These are phyloP conservation scores for Antechinus stuartii DNA, from an alignment of 2,113 vertebrate genomes.

Conservation along the genomic window DNA sequence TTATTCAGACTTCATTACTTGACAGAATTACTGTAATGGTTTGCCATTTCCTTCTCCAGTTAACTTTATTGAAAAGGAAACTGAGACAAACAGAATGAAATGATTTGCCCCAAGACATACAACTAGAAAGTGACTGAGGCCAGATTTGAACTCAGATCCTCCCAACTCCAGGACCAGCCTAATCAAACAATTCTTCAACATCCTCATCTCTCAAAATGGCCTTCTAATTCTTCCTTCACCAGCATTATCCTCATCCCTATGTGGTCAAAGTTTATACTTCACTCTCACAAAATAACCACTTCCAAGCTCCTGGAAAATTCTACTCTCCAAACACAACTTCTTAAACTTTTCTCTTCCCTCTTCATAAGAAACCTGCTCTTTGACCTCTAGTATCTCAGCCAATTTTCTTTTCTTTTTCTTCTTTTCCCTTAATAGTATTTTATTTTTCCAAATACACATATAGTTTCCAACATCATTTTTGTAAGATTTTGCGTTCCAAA, in stretches of 20 bases:
- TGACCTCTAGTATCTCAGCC: background rate
- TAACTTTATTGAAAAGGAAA: no score
- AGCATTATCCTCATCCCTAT: background rate
- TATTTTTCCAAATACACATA: no score
- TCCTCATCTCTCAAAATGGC: background rate
- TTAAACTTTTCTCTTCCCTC: background rate
- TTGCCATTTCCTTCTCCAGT: no score
- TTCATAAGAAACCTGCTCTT: background rate
- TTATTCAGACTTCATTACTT: background rate
- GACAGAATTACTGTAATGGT: background rate
- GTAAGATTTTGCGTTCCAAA: no score
- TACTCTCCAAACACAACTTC: background rate
- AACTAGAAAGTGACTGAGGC: no score
- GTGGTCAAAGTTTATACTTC: background rate
- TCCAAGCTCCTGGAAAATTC: background rate
- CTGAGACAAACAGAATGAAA: no score
- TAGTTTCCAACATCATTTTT: no score
- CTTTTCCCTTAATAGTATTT: no score
- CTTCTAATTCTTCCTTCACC: background rate
- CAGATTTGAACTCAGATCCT: no score
- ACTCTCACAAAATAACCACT: background rate
- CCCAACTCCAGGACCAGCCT: background rate
- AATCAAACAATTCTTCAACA: slow-evolving; percentile 8
- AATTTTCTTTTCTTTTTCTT: background rate
- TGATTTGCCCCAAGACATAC: no score